Evolutionary conservation across 2,888 invertebrate genomes (phyloP).

Genomic region (Ochlodes sylvanus): DNA sequence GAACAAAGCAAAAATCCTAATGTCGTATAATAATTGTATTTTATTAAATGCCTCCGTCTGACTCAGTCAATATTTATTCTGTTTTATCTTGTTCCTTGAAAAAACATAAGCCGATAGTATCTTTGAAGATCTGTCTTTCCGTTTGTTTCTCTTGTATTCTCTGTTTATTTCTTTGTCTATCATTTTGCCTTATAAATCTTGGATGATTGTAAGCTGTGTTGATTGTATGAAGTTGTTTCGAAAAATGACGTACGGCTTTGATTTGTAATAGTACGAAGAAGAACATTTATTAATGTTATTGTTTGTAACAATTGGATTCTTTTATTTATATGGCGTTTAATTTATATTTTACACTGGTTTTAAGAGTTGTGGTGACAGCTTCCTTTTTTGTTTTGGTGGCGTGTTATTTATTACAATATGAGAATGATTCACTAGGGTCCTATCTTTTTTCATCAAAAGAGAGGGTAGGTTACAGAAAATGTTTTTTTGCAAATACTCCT

Average conservation of each 20-base stretch:
- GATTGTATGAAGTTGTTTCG: background rate
- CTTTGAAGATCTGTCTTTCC: conserved; percentile 5
- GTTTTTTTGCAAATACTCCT: no score
- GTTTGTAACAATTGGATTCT: no score
- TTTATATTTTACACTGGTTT: no score
- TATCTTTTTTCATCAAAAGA: no score
- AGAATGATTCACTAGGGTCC: no score
- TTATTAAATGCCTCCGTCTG: conserved; percentile 1
- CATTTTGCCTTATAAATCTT: conserved; percentile 1
- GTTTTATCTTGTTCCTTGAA: conserved; percentile 3
- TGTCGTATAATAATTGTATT: conserved; percentile 4
- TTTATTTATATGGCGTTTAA: no score
- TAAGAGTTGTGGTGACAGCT: no score
- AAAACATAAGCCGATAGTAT: conserved; percentile 7
- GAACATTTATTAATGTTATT: no score
- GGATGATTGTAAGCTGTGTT: conserved; percentile 1
- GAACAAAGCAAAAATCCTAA: background rate
- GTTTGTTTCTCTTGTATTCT: background rate
- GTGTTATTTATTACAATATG: no score
- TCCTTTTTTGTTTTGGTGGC: no score
- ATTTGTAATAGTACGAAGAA: no score
- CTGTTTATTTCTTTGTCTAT: conserved; percentile 10
- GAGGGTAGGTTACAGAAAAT: no score
- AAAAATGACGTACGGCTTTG: background rate
- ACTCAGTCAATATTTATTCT: conserved; percentile 7